Evolutionary conservation across 2,888 invertebrate genomes (phyloP), one percentile per base, ranked within the genome.

Genomic region (Temnothorax rugatulus): DNA sequence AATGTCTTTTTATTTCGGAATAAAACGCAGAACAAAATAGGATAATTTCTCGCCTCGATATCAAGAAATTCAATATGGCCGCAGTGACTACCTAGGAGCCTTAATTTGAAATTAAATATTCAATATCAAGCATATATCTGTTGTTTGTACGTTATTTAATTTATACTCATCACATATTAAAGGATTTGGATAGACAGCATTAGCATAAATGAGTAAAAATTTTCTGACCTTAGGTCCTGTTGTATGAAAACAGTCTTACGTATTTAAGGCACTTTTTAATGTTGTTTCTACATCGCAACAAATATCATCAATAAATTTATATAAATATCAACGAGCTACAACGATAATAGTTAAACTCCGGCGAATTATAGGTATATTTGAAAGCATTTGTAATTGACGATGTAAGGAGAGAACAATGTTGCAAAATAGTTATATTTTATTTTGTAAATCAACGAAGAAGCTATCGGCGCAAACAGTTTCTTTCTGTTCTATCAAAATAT

Each of bases 211-310:
- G 13, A 66, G 18, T 66, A 66, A 38, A 25, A 54, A n/a, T n/a
- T 68, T 29, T 75, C 0, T 21, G 4, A 29, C 15, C n/a, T 52
- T 52, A 34, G 4, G 47, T 59, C 15, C 15, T 29, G 18, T 69
- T 4, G 18, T 59, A 44, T 54, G 29, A 52, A n/a, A 74, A 38
- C 18, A 77, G 41, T 76, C 11, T 76, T 64, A 44, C 7, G 4
- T 59, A 77, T 15, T 15, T 77, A 79, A 79, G 79, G 79, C 71
- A 79, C 79, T 59, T 34, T 69, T 69, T 18, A 44, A 79, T 57
- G 44, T 34, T 79, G 2, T 15, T 66, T 41, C 3, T 54, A 54
- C 15, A 34, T 75, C 38, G 13, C 52, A 25, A 9, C n/a, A 54
- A 61, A 66, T 38, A 15, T 13, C 13, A 4, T 69, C 3, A 8